Evolutionary conservation across 2,797 vertebrate genomes (phyloP), one percentile per base, ranked within the genome.

Genomic region (Champsocephalus esox): DNA sequence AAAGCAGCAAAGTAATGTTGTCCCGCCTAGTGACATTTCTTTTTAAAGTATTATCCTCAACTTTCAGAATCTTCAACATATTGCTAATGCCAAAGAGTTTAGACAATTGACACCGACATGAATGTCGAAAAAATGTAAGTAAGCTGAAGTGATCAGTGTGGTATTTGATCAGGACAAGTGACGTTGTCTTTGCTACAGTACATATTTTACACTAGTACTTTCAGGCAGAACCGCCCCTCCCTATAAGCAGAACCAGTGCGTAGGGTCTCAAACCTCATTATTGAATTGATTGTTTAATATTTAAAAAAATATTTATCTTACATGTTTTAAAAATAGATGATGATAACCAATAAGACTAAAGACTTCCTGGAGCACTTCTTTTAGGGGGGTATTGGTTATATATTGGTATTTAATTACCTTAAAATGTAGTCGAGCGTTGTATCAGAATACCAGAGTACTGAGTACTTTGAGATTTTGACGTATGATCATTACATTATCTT

Each of bases 1-100:
- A 66, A 73, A 21, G 19, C 16, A 66, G 4, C 52, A 11, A 69
- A 55, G 51, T 49, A 8, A 58, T 54, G 12, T 38, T 21, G 12
- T 75, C 7, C 16, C n/a, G 54, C 55, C 14, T 2, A 52, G n/a
- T 13, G 46, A 11, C 14, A 34, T 49, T 13, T 32, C 5, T 11
- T 1, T 66, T 17, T 61, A 17, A 58, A 55, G 50, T 34, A 11
- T 19, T 17, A 12, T 17, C 19, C 2, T 17, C 2, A 34, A 48
- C 50, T 5, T 0, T 2, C 34, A 38, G 3, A 14, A 16, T 19
- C 54, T 9, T 61, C 12, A 44, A 50, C 46, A 63, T 14, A 12
- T 28, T 74, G 49, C 19, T 43, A 46, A 65, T 4, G 48, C 50
- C 41, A 32, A 12, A 64, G 34, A 38, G 34, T 9, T 38, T 9